phyloP scores from a whole-genome alignment of 2,797 vertebrate species.

The Gambusia yucatana region DNA sequence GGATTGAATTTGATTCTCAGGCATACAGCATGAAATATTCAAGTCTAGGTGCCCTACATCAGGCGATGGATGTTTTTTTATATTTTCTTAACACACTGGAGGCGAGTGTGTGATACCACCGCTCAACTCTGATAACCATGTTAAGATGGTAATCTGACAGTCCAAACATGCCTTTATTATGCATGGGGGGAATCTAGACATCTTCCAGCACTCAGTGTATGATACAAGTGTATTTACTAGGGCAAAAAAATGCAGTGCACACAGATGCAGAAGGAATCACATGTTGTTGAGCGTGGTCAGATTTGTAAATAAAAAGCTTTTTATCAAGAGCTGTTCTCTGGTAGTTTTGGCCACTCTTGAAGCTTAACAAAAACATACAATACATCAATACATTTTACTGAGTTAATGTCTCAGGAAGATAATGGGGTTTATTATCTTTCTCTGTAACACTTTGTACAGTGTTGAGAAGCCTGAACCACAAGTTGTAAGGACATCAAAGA shows the following conservation, averaged over 20 bases:
- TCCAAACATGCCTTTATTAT: constrained; percentile 42
- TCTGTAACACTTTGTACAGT: neutral
- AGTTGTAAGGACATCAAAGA: neutral
- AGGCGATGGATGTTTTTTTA: constrained; percentile 28
- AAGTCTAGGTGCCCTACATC: constrained; percentile 68
- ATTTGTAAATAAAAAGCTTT: constrained; percentile 4
- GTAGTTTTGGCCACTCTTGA: neutral
- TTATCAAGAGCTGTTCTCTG: neutral
- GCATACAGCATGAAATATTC: constrained; percentile 65
- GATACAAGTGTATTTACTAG: neutral
- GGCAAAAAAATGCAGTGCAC: neutral
- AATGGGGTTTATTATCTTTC: neutral
- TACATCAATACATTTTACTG: neutral
- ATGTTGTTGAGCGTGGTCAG: neutral
- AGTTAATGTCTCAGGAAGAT: neutral
- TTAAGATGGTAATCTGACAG: constrained; percentile 53
- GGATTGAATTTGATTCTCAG: constrained; percentile 54
- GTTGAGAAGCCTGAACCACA: neutral
- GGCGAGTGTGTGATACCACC: constrained; percentile 45
- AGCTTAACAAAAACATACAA: neutral
- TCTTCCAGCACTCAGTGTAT: constrained; percentile 4
- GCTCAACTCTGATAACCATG: constrained; percentile 36
- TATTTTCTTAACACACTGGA: constrained; percentile 39
- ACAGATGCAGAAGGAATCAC: neutral
- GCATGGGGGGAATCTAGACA: constrained; percentile 11